These are phyloP conservation scores for Ahaetulla prasina DNA, from an alignment of 2,113 vertebrate genomes.

Conservation along the genomic window DNA sequence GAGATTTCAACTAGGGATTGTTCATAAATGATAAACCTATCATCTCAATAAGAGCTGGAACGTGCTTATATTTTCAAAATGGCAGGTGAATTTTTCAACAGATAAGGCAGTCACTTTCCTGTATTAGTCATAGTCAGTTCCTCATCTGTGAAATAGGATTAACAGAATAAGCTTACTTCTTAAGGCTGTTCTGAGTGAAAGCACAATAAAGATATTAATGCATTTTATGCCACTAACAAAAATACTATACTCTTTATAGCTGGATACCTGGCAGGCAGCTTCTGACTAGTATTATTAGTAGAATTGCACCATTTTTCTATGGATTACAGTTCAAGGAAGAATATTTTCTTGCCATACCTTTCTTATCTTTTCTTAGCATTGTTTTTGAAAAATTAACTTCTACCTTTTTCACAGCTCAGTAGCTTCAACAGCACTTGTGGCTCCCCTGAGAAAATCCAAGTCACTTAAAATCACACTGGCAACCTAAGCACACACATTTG, in stretches of 20 bases:
- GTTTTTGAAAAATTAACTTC: background rate
- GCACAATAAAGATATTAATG: background rate
- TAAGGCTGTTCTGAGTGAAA: background rate
- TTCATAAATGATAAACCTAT: background rate
- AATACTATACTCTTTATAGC: background rate
- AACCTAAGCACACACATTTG: background rate
- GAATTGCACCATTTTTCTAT: background rate
- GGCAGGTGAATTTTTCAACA: background rate
- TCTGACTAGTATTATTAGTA: background rate
- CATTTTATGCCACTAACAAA: background rate
- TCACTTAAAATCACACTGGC: background rate
- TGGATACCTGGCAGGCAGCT: background rate
- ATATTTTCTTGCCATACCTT: background rate
- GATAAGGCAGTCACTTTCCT: background rate
- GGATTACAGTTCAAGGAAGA: background rate
- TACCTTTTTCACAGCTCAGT: background rate
- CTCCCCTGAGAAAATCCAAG: background rate
- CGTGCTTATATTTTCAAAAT: background rate
- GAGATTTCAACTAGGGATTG: background rate
- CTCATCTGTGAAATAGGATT: constrained; percentile 3
- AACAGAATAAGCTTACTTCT: background rate
- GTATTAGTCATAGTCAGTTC: background rate
- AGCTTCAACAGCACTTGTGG: background rate
- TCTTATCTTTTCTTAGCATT: background rate
- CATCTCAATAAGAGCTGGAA: background rate